Percentiles rank a stretch among this genome's conserved stretches.
Evolutionary conservation across 2,113 vertebrate species (phyloP).

Genomic region (Chlamydotis undulata): DNA sequence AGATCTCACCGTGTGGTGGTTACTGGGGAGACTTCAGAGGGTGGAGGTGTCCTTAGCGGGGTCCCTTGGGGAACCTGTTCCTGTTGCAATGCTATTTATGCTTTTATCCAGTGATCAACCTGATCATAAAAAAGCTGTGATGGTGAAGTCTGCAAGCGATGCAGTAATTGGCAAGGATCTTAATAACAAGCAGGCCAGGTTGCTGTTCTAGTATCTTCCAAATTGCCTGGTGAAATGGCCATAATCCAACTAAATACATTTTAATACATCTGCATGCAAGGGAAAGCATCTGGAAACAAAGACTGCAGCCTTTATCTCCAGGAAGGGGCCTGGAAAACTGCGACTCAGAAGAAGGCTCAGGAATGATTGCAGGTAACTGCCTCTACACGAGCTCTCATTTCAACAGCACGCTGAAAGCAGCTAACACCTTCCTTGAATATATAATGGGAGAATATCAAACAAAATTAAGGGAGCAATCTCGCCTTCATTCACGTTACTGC

Average conservation of each 20-base stretch:
- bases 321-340: background rate
- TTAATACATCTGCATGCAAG: background rate
- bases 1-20: background rate
- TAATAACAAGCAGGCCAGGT: background rate
- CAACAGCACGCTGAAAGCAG: background rate
- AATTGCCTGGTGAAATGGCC: background rate
- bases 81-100: background rate
- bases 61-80: background rate
- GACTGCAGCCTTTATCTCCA: background rate
- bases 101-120: background rate
- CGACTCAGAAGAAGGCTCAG: background rate
- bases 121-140: background rate
- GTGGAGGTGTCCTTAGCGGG: background rate
- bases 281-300: background rate
- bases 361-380: conserved; percentile 30
- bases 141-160: background rate
- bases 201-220: background rate
- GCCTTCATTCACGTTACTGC: background rate
- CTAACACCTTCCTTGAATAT: conserved; percentile 3
- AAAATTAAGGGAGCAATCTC: background rate
- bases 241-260: background rate
- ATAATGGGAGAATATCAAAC: conserved; percentile 7
- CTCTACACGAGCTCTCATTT: conserved; percentile 2
- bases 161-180: background rate
- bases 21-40: background rate